Evolutionary conservation across 2,797 vertebrate genomes (phyloP).

Genomic region (Moxostoma hubbsi): DNA sequence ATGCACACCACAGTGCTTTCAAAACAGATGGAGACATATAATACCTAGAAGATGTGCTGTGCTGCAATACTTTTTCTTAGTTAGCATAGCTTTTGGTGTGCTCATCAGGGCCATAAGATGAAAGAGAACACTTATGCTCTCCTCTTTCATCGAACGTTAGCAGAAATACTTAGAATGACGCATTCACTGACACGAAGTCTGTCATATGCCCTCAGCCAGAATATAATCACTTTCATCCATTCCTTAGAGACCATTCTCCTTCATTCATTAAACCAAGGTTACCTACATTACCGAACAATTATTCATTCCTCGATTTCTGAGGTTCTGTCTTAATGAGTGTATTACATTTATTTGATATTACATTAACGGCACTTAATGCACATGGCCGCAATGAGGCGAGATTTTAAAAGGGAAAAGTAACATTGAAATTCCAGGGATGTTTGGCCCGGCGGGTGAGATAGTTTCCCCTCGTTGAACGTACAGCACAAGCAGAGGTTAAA

Average conservation of each 20-base stretch:
- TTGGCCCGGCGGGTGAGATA: conserved; percentile 43
- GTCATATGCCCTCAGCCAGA: conserved; percentile 8
- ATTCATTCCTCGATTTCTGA: conserved; percentile 16
- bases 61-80: not conserved
- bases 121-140: conserved; percentile 24
- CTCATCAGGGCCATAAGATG: conserved; percentile 14
- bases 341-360: conserved; percentile 38
- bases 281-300: conserved; percentile 24
- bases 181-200: conserved; percentile 2
- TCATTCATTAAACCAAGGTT: conserved; percentile 19
- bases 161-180: not conserved
- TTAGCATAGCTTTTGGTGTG: conserved; percentile 9
- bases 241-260: conserved; percentile 22
- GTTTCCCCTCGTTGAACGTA: conserved; percentile 38
- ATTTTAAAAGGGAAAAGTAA: conserved; percentile 40
- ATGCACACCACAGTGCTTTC: conserved; percentile 15
- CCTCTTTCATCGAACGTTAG: not conserved
- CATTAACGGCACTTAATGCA: conserved; percentile 31
- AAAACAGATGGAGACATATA: conserved; percentile 11
- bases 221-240: not conserved
- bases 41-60: conserved; percentile 10
- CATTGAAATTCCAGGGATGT: conserved; percentile 43
- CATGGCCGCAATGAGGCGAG: conserved; percentile 38
- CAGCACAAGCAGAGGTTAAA: conserved; percentile 45
- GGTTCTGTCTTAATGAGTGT: conserved; percentile 20